Evolutionary conservation across 2,113 vertebrate species (phyloP), one percentile per base, ranked within the genome.

Genomic region (Picathartes gymnocephalus): DNA sequence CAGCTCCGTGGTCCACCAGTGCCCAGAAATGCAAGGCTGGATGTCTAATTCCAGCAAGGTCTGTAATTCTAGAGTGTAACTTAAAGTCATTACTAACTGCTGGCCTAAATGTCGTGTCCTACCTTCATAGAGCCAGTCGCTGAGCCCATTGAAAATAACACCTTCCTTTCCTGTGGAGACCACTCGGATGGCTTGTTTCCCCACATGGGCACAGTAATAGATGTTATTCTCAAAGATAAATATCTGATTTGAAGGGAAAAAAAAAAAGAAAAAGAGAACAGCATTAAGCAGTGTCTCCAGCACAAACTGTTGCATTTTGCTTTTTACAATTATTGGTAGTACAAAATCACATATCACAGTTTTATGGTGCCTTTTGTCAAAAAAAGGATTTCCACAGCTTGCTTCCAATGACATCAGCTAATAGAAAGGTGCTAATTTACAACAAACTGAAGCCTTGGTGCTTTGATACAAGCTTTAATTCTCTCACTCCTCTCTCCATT

Each of bases 211-310:
- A 33, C 99, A 98, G 96, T 99, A 99, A 98, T 99, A 99, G 98
- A 99, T 99, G 97, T 99, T 99, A 98, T 99, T 99, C 97, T 99
- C 99, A 95, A 99, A 99, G 97, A 99, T 99, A 96, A 99, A 99
- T 92, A 99, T 99, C 99, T 99, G 78, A 87, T 96, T 86, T 83
- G 85, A 95, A 93, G 77, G 88, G 22, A 92, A 90, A 90, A 86
- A 94, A 62, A 66, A 91, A 86, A 10, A 90, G 62, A 95, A 91
- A 93, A 81, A 95, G 76, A 70, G 42, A 96, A 87, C 7, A 83
- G 53, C 14, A 50, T 96, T 87, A 96, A 92, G 83, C 61, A 92
- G 79, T 56, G 54, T 64, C 23, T 81, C 47, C 25, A 47, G 40
- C 23, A 77, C 15, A 33, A 71, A 73, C 42, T 27, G 31, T 39